These are phyloP conservation scores for Neofelis nebulosa DNA, from an alignment of 2,113 vertebrate genomes.

Conservation along the genomic window DNA sequence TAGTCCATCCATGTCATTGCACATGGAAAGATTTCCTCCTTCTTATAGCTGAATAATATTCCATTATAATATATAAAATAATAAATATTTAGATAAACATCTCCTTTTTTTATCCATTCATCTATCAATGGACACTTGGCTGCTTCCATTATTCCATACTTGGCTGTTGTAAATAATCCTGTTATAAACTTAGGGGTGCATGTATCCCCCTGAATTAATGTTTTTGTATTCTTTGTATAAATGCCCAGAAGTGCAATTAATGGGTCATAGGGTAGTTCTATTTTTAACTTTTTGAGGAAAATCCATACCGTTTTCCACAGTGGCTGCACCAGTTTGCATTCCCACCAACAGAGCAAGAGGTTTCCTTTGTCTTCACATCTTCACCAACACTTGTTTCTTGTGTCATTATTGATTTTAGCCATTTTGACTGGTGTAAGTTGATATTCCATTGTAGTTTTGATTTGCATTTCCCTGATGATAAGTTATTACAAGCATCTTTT, in stretches of 20 bases:
- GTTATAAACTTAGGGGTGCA: not conserved
- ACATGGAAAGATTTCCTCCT: not conserved
- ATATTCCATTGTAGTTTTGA: not conserved
- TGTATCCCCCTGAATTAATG: not conserved
- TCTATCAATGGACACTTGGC: not conserved
- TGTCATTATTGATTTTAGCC: not conserved
- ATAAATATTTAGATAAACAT: no score
- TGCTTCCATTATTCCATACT: not conserved
- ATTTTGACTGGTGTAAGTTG: not conserved
- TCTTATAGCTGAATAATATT: not conserved
- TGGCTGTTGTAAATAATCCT: not conserved
- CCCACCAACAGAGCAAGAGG: not conserved
- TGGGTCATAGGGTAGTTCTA: not conserved
- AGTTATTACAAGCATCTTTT: not conserved
- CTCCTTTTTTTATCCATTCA: not conserved
- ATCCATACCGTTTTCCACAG: not conserved
- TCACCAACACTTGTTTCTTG: not conserved
- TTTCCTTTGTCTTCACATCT: not conserved
- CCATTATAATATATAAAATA: not conserved
- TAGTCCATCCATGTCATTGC: not conserved
- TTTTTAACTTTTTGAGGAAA: not conserved
- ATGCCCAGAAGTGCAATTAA: not conserved
- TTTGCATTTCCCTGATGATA: not conserved
- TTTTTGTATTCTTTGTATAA: not conserved
- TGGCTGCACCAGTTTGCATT: not conserved